Conservation (phyloP, 2,888 invertebrate genomes). For the Toxonevra muliebris region DNA sequence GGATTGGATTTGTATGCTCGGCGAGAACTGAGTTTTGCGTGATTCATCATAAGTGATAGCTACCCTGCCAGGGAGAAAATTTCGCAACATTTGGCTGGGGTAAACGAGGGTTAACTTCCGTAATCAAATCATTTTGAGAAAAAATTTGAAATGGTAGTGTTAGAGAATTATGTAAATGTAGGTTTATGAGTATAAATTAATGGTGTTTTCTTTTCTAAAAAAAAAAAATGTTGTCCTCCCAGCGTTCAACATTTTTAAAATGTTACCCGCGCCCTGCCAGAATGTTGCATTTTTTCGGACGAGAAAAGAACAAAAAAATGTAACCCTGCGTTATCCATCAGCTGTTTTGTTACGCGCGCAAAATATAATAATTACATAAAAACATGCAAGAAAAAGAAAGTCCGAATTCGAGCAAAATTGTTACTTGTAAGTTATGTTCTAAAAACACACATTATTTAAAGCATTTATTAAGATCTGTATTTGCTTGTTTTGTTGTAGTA, state of each 20-base stretch:
- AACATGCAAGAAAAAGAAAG: background rate
- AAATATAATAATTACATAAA: background rate
- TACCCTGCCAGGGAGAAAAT: too few species aligned
- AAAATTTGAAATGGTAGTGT: too few species aligned
- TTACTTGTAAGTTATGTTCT: background rate
- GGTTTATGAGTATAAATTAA: too few species aligned
- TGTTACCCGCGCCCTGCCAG: background rate
- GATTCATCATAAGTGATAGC: too few species aligned
- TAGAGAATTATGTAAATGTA: too few species aligned
- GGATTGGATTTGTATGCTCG: too few species aligned
- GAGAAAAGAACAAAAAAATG: background rate
- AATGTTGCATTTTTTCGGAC: background rate
- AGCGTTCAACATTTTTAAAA: background rate
- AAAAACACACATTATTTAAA: too few species aligned
- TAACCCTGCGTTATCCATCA: background rate
- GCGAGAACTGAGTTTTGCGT: too few species aligned
- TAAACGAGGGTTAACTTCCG: too few species aligned
- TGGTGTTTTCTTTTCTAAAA: too few species aligned
- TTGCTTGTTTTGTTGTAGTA: slow-evolving; percentile 18
- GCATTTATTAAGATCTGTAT: background rate
- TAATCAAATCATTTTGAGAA: too few species aligned
- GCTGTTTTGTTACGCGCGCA: background rate
- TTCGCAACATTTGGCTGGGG: too few species aligned
- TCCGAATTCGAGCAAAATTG: background rate
- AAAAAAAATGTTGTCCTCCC: background rate